A percentile compares a stretch with the other conserved stretches of the same genome.
These are phyloP conservation scores for Ganaspis sp. DNA, from an alignment of 1,140 invertebrate genomes.

Conservation along the genomic window DNA sequence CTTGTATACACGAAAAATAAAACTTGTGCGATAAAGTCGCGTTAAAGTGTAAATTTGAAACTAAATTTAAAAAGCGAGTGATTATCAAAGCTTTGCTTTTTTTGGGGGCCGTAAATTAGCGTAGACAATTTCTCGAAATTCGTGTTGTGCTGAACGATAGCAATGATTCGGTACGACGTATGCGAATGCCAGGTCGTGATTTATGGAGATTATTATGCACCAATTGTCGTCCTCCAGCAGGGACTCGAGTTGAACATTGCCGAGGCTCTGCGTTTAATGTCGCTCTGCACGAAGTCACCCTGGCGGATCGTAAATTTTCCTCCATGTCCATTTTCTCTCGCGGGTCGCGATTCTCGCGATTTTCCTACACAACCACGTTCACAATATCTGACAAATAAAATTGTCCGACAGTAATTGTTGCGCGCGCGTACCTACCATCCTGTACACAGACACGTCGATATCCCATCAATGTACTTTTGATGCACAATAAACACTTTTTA, in stretches of 20 bases:
- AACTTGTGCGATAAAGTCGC: no score
- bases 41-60: background rate
- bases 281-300: slow-evolving; percentile 22
- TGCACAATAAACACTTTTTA: slow-evolving; percentile 12
- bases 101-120: background rate
- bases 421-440: background rate
- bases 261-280: slow-evolving; percentile 49
- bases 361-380: slow-evolving; percentile 34
- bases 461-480: slow-evolving; percentile 1
- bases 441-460: background rate
- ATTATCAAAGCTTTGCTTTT: background rate
- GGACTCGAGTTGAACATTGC: slow-evolving; percentile 45
- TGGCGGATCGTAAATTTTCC: slow-evolving; percentile 39
- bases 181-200: slow-evolving; percentile 51
- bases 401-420: slow-evolving; percentile 30
- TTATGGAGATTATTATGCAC: slow-evolving; percentile 64
- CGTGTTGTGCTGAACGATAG: background rate
- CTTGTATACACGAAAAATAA: no score
- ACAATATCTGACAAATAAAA: slow-evolving; percentile 43
- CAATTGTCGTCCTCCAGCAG: slow-evolving; percentile 48
- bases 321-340: slow-evolving; percentile 36
- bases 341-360: slow-evolving; percentile 31
- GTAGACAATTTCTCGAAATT: slow-evolving; percentile 23
- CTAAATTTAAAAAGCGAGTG: background rate
- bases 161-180: slow-evolving; percentile 33